phyloP scores from a whole-genome alignment of 2,797 vertebrate genomes.

The Dipus sagitta region DNA sequence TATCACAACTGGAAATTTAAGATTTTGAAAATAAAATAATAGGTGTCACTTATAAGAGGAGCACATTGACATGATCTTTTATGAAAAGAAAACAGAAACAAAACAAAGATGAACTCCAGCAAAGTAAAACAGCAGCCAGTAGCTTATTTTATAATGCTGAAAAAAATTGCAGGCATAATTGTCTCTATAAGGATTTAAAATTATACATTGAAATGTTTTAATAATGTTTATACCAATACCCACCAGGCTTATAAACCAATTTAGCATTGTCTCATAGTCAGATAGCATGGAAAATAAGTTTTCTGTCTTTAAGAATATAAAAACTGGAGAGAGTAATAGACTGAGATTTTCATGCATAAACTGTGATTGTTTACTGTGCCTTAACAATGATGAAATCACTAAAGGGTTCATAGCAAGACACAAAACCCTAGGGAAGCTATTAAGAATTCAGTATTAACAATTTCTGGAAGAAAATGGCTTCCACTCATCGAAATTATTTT shows the following conservation, averaged over 20 bases:
- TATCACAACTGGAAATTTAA: conserved; percentile 4
- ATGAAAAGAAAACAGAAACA: conserved; percentile 38
- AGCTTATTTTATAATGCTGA: conserved; percentile 63
- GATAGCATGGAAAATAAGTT: conserved; percentile 75
- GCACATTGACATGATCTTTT: conserved; percentile 1
- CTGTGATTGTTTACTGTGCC: conserved; percentile 77
- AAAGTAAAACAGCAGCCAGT: conserved; percentile 43
- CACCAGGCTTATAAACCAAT: conserved; percentile 65
- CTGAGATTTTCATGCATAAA: conserved; percentile 74
- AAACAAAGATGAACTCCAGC: conserved; percentile 23
- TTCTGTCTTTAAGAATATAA: conserved; percentile 69
- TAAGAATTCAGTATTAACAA: conserved; percentile 81
- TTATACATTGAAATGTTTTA: conserved; percentile 72
- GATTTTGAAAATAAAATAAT: conserved; percentile 21
- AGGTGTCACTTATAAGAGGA: conserved; percentile 24
- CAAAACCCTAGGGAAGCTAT: conserved; percentile 82
- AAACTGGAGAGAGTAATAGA: conserved; percentile 67
- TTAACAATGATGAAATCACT: conserved; percentile 82
- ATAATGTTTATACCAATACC: conserved; percentile 70
- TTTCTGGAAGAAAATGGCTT: conserved; percentile 79
- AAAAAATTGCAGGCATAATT: conserved; percentile 60
- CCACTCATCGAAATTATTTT: conserved; percentile 78
- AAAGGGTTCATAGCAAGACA: conserved; percentile 73
- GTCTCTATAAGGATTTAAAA: conserved; percentile 65
- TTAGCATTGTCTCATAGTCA: conserved; percentile 76